Base-by-base conservation (phyloP, 1,140 invertebrate genomes). In the Drosophila elegans region DNA sequence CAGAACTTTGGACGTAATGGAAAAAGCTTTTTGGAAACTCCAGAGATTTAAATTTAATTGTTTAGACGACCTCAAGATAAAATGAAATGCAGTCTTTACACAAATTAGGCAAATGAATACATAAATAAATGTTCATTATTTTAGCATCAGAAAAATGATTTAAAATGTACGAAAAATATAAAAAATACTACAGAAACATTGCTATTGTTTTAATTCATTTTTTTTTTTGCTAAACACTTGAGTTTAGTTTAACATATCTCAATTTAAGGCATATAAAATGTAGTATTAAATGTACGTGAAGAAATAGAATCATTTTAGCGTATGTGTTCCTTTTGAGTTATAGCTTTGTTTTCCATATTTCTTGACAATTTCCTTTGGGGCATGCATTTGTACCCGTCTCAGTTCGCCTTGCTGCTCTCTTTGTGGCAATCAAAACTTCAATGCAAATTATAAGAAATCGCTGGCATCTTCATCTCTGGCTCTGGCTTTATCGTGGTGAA, bases 361-460 rank as follows among this genome's bases (percentile, higher is more conserved):
- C 10, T 38, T 36, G 42, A 7, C 38, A 27, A 51, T 53, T 63
- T 54, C 46, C 41, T 51, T 25, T 11, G 51, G 46, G 54, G 60
- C 54, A 27, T 72, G 42, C 53, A 38, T 51, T 54, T 44, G 46
- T 42, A 16, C 45, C 64, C 36, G 59, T 42, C 32, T 27, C 25
- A 44, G 53, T 67, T 48, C 32, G 51, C 34, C 25, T 29, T 42
- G 59, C 36, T 71, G 38, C 32, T 45, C 42, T n/a, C 55, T 73
- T 77, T 78, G 60, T 66, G 68, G 60, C 57, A 66, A 73, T 73
- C 61, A 73, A 79, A 78, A 67, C 32, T 64, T 55, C 55, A 75
- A 78, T 73, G 42, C 44, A 66, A 78, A 61, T 78, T 51, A 57
- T 61, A 57, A 48, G 52, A 53, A 74, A 46, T 66, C 59, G 54